These are phyloP conservation scores for Pocillopora damicornis DNA, from an alignment of 64 coral and sea anemone species.

Conservation along the genomic window DNA sequence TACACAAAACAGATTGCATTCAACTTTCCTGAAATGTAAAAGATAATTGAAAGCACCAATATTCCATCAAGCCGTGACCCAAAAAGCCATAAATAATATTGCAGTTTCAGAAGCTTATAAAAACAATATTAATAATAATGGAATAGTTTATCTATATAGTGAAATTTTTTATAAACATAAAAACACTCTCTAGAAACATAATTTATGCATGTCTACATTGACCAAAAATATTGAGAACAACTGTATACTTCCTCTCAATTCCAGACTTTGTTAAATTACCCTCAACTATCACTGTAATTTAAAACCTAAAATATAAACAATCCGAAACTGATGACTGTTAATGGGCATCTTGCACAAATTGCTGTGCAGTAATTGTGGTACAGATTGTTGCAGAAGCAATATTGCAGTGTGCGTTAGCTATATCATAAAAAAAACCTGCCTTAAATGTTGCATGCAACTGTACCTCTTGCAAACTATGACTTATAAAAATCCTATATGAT, in stretches of 20 bases:
- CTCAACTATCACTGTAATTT: no score
- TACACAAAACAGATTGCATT: constrained; percentile 9
- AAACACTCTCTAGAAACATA: not conserved
- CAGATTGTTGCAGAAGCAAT: no score
- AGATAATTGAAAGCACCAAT: not conserved
- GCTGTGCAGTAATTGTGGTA: no score
- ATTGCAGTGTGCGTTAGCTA: not conserved
- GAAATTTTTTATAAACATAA: not conserved
- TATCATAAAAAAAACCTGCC: not conserved
- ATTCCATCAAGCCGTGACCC: not conserved
- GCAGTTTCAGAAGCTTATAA: not conserved
- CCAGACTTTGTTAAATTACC: no score
- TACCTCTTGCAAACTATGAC: not conserved
- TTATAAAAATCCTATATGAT: not conserved
- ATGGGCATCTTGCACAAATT: no score
- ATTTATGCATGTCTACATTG: not conserved
- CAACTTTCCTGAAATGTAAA: not conserved
- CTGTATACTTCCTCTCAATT: not conserved
- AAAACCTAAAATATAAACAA: no score
- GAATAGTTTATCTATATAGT: not conserved
- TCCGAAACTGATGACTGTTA: no score
- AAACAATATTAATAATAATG: not conserved
- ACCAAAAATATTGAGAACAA: not conserved
- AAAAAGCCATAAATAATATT: not conserved
- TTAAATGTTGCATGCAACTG: not conserved